Evolutionary conservation across 2,797 vertebrate genomes (phyloP).

Genomic region (Liasis olivaceus): DNA sequence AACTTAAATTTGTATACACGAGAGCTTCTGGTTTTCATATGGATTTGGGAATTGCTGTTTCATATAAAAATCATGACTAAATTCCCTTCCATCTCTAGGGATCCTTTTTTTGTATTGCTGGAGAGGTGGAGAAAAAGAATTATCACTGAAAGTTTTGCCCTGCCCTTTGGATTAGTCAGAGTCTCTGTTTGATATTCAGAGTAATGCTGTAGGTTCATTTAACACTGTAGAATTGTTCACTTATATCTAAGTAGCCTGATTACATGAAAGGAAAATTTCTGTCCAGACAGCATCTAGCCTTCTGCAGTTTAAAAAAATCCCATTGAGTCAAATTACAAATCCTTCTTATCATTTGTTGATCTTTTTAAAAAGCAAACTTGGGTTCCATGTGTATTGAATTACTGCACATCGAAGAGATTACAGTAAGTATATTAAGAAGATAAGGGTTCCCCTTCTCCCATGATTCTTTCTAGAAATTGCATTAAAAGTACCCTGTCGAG

Average conservation of each 20-base stretch:
- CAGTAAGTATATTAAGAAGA: slow-evolving; percentile 71
- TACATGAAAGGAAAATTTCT: slow-evolving; percentile 70
- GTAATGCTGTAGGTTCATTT: slow-evolving; percentile 40
- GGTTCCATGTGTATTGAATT: slow-evolving; percentile 77
- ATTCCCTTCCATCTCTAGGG: too few species aligned
- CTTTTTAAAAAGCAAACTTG: slow-evolving; percentile 70
- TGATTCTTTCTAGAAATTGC: slow-evolving; percentile 61
- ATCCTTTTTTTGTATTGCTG: too few species aligned
- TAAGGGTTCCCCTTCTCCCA: slow-evolving; percentile 69
- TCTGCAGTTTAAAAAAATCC: slow-evolving; percentile 42
- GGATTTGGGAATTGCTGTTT: too few species aligned
- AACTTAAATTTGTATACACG: too few species aligned
- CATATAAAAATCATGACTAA: too few species aligned
- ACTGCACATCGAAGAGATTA: slow-evolving; percentile 75
- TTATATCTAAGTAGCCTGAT: slow-evolving; percentile 50
- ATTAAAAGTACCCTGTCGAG: slow-evolving; percentile 60
- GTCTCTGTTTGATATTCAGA: background rate
- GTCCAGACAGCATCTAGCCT: slow-evolving; percentile 51
- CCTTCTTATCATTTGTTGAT: slow-evolving; percentile 72
- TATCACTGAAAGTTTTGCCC: too few species aligned
- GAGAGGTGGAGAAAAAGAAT: too few species aligned
- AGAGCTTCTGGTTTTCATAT: too few species aligned
- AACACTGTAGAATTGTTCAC: slow-evolving; percentile 43
- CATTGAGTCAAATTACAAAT: slow-evolving; percentile 65
- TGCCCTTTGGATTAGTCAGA: too few species aligned